These are phyloP conservation scores for Caenorhabditis briggsae DNA, from an alignment of 1,140 invertebrate genomes.

Conservation along the genomic window DNA sequence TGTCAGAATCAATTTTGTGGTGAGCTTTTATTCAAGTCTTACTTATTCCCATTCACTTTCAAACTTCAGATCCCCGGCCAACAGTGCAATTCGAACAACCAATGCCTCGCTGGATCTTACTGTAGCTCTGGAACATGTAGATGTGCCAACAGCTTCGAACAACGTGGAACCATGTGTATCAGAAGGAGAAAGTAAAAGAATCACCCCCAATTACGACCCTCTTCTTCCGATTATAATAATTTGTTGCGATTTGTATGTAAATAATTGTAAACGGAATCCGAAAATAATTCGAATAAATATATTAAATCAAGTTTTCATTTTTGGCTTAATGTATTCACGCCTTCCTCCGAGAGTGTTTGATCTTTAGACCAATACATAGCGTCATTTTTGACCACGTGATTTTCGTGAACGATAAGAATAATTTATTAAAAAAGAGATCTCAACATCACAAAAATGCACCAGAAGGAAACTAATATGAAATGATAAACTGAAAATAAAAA, in stretches of 20 bases:
- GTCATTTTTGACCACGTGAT: conserved; percentile 9
- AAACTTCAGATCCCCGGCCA: conserved; percentile 27
- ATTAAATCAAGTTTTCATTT: not conserved
- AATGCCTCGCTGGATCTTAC: conserved; percentile 35
- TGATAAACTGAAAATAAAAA: not conserved
- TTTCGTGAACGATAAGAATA: not conserved
- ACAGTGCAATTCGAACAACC: conserved; percentile 28
- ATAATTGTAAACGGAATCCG: conserved; percentile 57
- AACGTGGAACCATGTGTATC: conserved; percentile 51
- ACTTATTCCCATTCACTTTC: no score
- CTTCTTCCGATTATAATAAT: conserved; percentile 36
- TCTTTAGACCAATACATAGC: not conserved
- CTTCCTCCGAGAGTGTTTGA: not conserved
- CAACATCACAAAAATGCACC: not conserved
- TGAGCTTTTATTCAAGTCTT: not conserved
- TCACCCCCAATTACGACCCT: not conserved
- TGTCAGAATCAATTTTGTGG: conserved; percentile 51
- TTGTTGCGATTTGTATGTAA: conserved; percentile 41
- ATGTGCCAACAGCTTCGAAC: conserved; percentile 45
- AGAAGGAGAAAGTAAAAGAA: conserved; percentile 29
- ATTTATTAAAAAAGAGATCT: not conserved
- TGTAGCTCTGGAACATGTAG: conserved; percentile 39
- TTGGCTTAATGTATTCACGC: conserved; percentile 6
- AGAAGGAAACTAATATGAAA: conserved; percentile 12
- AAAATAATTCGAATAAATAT: conserved; percentile 29